Percentiles rank a stretch among this genome's conserved stretches.
Conservation (phyloP, 2,113 vertebrate genomes). For the Halichoeres trimaculatus region DNA sequence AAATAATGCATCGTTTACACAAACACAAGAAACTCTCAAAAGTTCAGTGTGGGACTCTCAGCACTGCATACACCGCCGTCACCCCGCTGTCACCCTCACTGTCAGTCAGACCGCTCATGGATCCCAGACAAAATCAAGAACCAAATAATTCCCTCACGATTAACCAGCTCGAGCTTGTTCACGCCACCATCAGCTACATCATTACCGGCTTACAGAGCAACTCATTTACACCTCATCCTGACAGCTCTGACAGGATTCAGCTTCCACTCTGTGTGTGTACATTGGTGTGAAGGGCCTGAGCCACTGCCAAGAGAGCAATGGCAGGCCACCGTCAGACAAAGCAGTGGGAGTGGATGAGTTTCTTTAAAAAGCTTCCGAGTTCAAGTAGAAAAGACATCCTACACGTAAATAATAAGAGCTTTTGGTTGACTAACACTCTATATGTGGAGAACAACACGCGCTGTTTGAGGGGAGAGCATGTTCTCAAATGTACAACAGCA, state of each 20-base stretch:
- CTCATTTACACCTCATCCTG: constrained; percentile 50
- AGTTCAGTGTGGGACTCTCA: not conserved
- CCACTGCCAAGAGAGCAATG: constrained; percentile 48
- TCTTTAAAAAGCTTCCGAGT: constrained; percentile 27
- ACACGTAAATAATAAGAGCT: constrained; percentile 17
- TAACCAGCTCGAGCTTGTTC: constrained; percentile 55
- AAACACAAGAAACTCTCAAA: not conserved
- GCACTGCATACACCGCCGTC: not conserved
- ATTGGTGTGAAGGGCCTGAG: constrained; percentile 20
- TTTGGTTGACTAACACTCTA: not conserved
- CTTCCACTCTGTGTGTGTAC: constrained; percentile 53
- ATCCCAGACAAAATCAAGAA: constrained; percentile 5
- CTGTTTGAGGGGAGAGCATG: not conserved
- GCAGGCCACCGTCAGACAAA: constrained; percentile 21
- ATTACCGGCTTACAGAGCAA: constrained; percentile 53
- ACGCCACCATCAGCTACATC: constrained; percentile 23
- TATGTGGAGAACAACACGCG: constrained; percentile 7
- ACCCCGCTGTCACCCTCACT: not conserved
- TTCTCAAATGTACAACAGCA: constrained; percentile 22
- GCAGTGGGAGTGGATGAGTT: constrained; percentile 39
- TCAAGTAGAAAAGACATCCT: constrained; percentile 23
- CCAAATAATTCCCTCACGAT: constrained; percentile 39
- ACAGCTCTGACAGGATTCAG: constrained; percentile 65
- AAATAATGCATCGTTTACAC: not conserved
- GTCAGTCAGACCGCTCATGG: constrained; percentile 27